phyloP scores from a whole-genome alignment of 2,113 vertebrate genomes.

The Elephas maximus region DNA sequence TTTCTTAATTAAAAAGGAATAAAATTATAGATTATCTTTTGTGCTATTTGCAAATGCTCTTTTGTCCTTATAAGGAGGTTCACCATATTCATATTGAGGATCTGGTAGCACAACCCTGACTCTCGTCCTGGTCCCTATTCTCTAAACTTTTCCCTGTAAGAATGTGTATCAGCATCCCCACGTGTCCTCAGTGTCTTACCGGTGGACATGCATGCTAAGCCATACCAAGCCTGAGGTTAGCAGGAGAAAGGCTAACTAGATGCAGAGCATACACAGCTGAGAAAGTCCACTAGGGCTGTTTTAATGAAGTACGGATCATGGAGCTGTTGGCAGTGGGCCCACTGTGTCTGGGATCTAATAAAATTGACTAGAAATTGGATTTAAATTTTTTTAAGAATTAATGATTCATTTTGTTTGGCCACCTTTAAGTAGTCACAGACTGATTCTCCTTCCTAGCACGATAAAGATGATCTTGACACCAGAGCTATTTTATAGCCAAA shows the following conservation, averaged over 20 bases:
- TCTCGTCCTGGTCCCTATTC: neutral
- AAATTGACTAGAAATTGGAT: slow-evolving; percentile 12
- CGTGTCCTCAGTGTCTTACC: no score
- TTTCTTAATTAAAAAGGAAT: neutral
- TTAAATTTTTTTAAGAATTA: neutral
- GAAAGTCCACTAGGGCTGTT: neutral
- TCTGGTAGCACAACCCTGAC: neutral
- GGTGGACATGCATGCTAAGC: neutral
- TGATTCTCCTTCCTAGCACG: slow-evolving; percentile 81
- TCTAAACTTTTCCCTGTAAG: neutral
- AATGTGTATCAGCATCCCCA: neutral
- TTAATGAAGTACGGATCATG: fast-evolving
- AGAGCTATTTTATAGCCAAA: neutral
- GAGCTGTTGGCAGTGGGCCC: neutral
- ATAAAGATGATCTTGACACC: slow-evolving; percentile 66
- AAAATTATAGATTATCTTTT: neutral
- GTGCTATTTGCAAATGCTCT: neutral
- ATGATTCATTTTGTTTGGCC: neutral
- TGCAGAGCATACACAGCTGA: neutral
- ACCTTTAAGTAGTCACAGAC: neutral
- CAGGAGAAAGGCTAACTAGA: neutral
- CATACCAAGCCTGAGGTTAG: slow-evolving; percentile 76
- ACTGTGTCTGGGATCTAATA: neutral
- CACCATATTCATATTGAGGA: neutral
- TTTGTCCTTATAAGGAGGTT: neutral